A percentile compares a stretch with the other conserved stretches of the same genome.
phyloP scores from a whole-genome alignment of 2,113 vertebrate species.

The Catharus fuscescens region DNA sequence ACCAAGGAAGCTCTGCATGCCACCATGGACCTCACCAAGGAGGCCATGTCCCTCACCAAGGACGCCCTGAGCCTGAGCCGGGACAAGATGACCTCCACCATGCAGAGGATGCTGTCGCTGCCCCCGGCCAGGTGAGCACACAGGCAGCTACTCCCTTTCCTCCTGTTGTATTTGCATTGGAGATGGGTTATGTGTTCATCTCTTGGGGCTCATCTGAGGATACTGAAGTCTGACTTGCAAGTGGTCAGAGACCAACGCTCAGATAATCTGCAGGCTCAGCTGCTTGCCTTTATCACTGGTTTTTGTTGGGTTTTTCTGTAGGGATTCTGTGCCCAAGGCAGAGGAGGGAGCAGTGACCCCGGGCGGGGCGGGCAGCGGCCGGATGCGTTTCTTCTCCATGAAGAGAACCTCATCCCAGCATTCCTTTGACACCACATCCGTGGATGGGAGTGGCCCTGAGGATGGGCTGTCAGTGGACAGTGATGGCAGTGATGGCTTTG shows the following conservation, averaged over 20 bases:
- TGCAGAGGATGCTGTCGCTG: constrained; percentile 90
- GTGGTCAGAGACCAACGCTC: neutral
- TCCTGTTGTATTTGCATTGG: fast-evolving
- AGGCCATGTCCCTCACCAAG: constrained; percentile 91
- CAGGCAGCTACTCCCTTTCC: neutral
- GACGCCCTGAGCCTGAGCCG: constrained; percentile 91
- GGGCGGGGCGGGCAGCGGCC: constrained; percentile 30
- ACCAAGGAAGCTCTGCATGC: constrained; percentile 90
- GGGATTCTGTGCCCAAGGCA: constrained; percentile 80
- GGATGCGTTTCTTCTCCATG: constrained; percentile 82
- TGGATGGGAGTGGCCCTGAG: constrained; percentile 88
- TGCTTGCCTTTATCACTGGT: neutral
- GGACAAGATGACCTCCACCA: constrained; percentile 84
- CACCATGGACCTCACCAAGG: constrained; percentile 94
- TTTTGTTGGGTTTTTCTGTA: constrained; percentile 10
- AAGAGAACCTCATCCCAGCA: constrained; percentile 90
- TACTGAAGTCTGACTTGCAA: neutral
- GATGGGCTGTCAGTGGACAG: constrained; percentile 90
- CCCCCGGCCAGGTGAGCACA: constrained; percentile 81
- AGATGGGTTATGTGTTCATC: neutral
- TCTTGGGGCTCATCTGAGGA: neutral
- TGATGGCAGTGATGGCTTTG: constrained; percentile 89
- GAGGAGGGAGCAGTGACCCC: constrained; percentile 77
- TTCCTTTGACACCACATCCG: constrained; percentile 87
- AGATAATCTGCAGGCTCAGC: neutral